phyloP scores from a whole-genome alignment of 2,797 vertebrate species.

The Mus minutoides region DNA sequence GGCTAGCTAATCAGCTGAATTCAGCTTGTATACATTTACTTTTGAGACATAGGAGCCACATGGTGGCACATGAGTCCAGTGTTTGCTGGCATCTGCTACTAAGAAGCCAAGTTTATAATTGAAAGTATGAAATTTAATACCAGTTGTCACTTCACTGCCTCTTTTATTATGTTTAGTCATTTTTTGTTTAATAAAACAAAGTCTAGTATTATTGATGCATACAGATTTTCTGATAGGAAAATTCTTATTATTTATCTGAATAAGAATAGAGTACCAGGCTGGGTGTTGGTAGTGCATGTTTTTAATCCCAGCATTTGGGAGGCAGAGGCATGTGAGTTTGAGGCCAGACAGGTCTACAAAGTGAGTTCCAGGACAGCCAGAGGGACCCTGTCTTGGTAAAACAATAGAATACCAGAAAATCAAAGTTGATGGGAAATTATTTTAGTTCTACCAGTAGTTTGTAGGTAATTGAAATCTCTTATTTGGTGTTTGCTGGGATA shows the following conservation, averaged over 20 bases:
- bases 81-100: conserved; percentile 49
- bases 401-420: conserved; percentile 43
- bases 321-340: neutral
- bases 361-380: neutral
- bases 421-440: conserved; percentile 23
- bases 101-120: conserved; percentile 35
- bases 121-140: conserved; percentile 46
- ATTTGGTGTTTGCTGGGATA: conserved; percentile 51
- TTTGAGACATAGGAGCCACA: conserved; percentile 24
- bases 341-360: neutral
- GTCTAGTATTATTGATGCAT: conserved; percentile 33
- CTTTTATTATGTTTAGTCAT: conserved; percentile 33
- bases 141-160: conserved; percentile 29
- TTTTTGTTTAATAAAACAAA: conserved; percentile 43
- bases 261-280: conserved; percentile 29
- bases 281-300: neutral
- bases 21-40: conserved; percentile 20
- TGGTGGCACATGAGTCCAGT: neutral
- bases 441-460: conserved; percentile 64
- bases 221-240: conserved; percentile 39
- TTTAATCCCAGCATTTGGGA: neutral
- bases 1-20: conserved; percentile 20
- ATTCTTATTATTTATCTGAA: conserved; percentile 31
- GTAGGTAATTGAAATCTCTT: conserved; percentile 33
- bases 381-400: neutral